phyloP scores from a whole-genome alignment of 2,888 invertebrate species.

The Rutpela maculata region DNA sequence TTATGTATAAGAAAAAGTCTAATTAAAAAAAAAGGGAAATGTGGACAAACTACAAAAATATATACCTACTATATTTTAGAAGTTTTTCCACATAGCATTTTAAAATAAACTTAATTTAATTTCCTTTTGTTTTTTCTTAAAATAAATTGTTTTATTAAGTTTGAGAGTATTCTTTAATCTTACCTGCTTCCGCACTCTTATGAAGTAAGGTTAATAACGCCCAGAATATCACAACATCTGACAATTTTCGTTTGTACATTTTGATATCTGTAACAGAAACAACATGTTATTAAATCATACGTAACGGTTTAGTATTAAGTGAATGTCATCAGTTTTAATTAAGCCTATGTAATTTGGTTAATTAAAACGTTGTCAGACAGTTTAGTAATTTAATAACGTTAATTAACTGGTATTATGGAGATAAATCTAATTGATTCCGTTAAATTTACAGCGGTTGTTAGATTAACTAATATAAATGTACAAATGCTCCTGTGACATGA shows the following conservation, averaged over 20 bases:
- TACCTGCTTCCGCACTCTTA: conserved; percentile 36
- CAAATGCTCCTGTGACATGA: neutral
- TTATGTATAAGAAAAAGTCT: too few relatives aligned
- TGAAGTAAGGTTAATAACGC: conserved; percentile 21
- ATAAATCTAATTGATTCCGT: conserved; percentile 23
- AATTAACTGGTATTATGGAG: conserved; percentile 26
- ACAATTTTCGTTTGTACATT: conserved; percentile 27
- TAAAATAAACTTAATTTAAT: neutral
- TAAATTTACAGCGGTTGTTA: conserved; percentile 22
- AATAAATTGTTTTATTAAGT: neutral
- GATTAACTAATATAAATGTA: conserved; percentile 1
- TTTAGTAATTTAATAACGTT: conserved; percentile 19
- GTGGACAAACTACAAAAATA: too few relatives aligned
- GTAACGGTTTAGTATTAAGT: conserved; percentile 9
- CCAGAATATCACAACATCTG: conserved; percentile 37
- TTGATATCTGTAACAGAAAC: conserved; percentile 39
- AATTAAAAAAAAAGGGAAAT: too few relatives aligned
- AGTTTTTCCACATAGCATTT: neutral
- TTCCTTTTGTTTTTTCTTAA: too few relatives aligned
- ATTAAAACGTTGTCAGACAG: conserved; percentile 27
- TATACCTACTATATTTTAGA: too few relatives aligned
- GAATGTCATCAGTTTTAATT: conserved; percentile 26
- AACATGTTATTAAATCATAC: conserved; percentile 14
- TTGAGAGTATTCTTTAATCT: conserved; percentile 1
- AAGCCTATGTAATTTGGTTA: conserved; percentile 16